Base-by-base conservation (phyloP, 2,888 invertebrate genomes). In the Pseudococcus viburni region DNA sequence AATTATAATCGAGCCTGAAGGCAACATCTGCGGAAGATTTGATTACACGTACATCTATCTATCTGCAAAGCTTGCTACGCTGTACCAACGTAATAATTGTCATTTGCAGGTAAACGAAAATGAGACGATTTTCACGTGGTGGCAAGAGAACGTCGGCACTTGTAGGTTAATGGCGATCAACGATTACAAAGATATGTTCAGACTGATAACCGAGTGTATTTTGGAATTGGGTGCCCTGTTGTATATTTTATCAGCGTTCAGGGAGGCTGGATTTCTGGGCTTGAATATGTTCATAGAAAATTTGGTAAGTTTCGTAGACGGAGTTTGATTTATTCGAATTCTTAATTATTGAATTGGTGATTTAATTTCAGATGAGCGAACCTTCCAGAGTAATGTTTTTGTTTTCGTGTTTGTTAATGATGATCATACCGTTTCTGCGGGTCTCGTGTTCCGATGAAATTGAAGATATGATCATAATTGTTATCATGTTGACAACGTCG, bases 201-300 rank as follows among this genome's bases (percentile, higher is more conserved):
- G 98, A 89, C 93, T 97, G 90, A 92, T 93, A 19, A 94, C 96
- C 9, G 99, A 99, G 92, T 91, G 96, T 6, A 91, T 95, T 0
- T 94, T 97, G 90, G 94, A 97, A 91, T 91, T 96, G 8, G 98
- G 98, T 4, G 96, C 98, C 0, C 93, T 97, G 85, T 93, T 96
- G 0, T 98, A 98, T 91, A 94, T 99, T 48, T 93, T 95, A 0
- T 95, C 97, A 0, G 97, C 98, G 0, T 92, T 96, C 85, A 93
- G 97, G 11, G 98, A 98, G 92, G 96, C 97, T 0, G 94, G 95
- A 90, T 98, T 99, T 92, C 94, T 99, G 46, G 98, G 99, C 0
- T 94, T 96, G 89, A 95, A 96, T 91, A 97, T 98, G 96, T 99
- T 99, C 92, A 94, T 98, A 89, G 97, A 98, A 91, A 98, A 98